Conservation (phyloP, 1,140 invertebrate species). For the Aphaenogaster ashmeadi region DNA sequence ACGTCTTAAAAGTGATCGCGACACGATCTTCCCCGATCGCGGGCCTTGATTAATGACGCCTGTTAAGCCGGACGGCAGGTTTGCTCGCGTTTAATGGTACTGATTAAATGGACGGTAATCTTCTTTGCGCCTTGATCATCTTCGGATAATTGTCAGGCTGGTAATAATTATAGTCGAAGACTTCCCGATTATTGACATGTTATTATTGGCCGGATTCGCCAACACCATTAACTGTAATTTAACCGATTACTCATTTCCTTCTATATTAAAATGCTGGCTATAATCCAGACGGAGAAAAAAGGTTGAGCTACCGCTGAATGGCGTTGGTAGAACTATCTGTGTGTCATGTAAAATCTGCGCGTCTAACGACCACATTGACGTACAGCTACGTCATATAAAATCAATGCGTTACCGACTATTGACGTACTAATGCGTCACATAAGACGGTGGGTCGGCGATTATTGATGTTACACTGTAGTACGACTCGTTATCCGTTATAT, state of each 20-base stretch:
- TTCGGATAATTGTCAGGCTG: background rate
- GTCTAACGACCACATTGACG: constrained; percentile 59
- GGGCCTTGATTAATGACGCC: constrained; percentile 5
- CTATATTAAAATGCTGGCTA: background rate
- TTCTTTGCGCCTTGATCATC: background rate
- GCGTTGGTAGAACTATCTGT: constrained; percentile 1
- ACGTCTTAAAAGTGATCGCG: background rate
- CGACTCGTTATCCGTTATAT: constrained; percentile 34
- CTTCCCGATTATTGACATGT: constrained; percentile 4
- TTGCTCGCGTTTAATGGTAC: background rate
- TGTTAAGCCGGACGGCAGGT: background rate
- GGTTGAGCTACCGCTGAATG: background rate
- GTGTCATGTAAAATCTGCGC: background rate
- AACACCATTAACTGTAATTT: constrained; percentile 34
- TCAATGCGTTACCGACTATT: constrained; percentile 51
- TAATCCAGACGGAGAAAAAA: background rate
- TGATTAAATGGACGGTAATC: constrained; percentile 43
- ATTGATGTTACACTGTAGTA: constrained; percentile 37
- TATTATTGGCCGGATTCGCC: constrained; percentile 37
- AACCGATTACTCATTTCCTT: background rate
- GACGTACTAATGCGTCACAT: constrained; percentile 52
- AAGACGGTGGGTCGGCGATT: constrained; percentile 26
- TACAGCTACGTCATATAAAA: constrained; percentile 71
- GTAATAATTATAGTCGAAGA: constrained; percentile 32
- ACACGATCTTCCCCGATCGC: background rate